These are phyloP conservation scores for Cyanoramphus novaezelandiae DNA, from an alignment of 2,113 vertebrate species.

Conservation along the genomic window DNA sequence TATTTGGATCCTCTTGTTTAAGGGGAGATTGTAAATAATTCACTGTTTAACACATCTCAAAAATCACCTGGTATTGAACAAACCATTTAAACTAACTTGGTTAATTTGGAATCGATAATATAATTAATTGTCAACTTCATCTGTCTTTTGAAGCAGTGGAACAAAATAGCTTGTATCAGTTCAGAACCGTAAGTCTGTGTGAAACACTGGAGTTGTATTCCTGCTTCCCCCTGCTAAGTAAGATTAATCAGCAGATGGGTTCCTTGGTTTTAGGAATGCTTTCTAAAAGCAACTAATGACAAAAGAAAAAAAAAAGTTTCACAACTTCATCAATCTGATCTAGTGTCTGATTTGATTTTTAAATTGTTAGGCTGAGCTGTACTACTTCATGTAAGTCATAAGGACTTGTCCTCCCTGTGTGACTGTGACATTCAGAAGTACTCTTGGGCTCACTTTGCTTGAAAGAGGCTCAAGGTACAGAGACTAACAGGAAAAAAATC, in stretches of 20 bases:
- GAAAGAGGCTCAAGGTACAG: neutral
- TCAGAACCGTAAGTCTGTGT: neutral
- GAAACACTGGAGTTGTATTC: neutral
- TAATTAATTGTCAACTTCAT: constrained; percentile 30
- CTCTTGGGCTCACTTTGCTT: neutral
- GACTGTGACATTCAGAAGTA: neutral
- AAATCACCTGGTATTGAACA: constrained; percentile 6
- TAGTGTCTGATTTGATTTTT: neutral
- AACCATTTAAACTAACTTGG: neutral
- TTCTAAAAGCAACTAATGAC: neutral
- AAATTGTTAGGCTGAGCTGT: neutral
- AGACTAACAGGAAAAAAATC: neutral
- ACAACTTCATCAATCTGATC: neutral
- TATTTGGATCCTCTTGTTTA: neutral
- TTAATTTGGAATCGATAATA: constrained; percentile 15
- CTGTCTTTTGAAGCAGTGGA: neutral
- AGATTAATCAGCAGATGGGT: neutral
- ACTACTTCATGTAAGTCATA: neutral
- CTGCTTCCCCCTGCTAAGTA: neutral
- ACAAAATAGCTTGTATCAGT: neutral
- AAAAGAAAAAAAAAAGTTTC: neutral
- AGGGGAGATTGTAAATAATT: neutral
- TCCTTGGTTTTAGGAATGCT: neutral
- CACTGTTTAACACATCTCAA: neutral
- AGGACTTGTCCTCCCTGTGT: neutral